Conservation (phyloP, 2,797 vertebrate genomes). For the Danionella dracula region DNA sequence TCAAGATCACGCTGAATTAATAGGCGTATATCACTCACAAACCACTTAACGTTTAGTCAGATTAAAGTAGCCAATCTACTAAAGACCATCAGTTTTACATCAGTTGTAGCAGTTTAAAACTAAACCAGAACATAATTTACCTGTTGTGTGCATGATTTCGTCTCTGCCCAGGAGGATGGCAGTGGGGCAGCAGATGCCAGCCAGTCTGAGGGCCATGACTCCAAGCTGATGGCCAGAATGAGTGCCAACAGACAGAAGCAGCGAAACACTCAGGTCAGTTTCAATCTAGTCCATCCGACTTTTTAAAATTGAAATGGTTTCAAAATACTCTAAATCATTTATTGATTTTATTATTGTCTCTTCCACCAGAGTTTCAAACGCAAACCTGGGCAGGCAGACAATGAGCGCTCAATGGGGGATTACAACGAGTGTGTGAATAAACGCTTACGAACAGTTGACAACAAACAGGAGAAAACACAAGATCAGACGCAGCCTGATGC, state of each 20-base stretch:
- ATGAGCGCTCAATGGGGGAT: slow-evolving; percentile 82
- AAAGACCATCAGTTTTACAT: too few relatives aligned
- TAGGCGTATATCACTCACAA: too few relatives aligned
- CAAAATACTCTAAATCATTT: too few relatives aligned
- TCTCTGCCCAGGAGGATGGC: slow-evolving; percentile 79
- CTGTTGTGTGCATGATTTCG: background rate
- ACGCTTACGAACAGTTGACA: slow-evolving; percentile 80
- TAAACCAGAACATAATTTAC: too few relatives aligned
- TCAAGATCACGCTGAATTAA: too few relatives aligned
- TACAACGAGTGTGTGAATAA: slow-evolving; percentile 81
- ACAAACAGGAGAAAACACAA: slow-evolving; percentile 51
- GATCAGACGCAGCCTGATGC: slow-evolving; percentile 47
- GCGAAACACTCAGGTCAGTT: slow-evolving; percentile 80
- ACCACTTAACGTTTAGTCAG: too few relatives aligned
- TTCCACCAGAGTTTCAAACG: slow-evolving; percentile 83
- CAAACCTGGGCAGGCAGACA: slow-evolving; percentile 87
- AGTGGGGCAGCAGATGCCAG: slow-evolving; percentile 86
- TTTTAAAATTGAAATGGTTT: too few relatives aligned
- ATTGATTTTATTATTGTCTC: background rate
- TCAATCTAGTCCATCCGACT: too few relatives aligned
- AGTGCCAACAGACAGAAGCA: slow-evolving; percentile 76
- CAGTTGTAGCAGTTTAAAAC: too few relatives aligned
- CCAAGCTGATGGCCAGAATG: slow-evolving; percentile 77
- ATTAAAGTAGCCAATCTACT: too few relatives aligned
- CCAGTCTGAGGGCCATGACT: slow-evolving; percentile 89